These are phyloP conservation scores for Spea hammondii DNA, from an alignment of 2,797 vertebrate species.

Conservation along the genomic window DNA sequence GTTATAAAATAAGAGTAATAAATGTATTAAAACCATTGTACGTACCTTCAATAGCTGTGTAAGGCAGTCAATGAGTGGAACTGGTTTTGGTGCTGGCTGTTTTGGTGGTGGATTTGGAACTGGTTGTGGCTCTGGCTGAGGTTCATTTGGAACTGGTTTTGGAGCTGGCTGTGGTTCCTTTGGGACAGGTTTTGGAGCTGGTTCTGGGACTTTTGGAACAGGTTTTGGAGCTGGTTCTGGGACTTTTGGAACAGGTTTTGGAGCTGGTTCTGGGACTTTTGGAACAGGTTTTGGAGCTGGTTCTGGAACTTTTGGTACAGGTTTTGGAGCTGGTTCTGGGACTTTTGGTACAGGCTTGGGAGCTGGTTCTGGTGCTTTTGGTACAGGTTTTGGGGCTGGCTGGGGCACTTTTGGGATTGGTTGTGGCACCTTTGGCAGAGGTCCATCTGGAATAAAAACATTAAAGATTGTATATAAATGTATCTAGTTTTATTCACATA, in stretches of 20 bases:
- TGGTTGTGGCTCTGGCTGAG: conserved; percentile 7
- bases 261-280: conserved; percentile 30
- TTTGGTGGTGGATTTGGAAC: conserved; percentile 26
- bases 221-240: not conserved
- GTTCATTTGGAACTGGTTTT: conserved; percentile 20
- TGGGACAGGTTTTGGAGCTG: too few species aligned
- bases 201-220: not conserved
- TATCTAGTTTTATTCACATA: too few species aligned
- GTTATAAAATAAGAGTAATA: not conserved
- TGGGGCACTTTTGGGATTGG: conserved; percentile 34
- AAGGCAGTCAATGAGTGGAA: conserved; percentile 32
- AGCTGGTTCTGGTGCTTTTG: conserved; percentile 1
- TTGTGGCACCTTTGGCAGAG: not conserved
- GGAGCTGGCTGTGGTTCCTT: conserved; percentile 15
- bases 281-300: conserved; percentile 18
- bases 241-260: conserved; percentile 28
- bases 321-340: conserved; percentile 31
- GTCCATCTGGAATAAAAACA: conserved; percentile 21
- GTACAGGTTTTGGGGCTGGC: not conserved
- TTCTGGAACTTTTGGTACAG: conserved; percentile 17
- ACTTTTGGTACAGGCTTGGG: conserved; percentile 30
- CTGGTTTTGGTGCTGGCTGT: conserved; percentile 12
- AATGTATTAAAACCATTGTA: not conserved
- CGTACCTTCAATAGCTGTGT: conserved; percentile 36
- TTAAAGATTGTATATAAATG: too few species aligned